phyloP scores from a whole-genome alignment of 30 jellyfish, hydroid and myxozoan species.

The Aurelia aurita region DNA sequence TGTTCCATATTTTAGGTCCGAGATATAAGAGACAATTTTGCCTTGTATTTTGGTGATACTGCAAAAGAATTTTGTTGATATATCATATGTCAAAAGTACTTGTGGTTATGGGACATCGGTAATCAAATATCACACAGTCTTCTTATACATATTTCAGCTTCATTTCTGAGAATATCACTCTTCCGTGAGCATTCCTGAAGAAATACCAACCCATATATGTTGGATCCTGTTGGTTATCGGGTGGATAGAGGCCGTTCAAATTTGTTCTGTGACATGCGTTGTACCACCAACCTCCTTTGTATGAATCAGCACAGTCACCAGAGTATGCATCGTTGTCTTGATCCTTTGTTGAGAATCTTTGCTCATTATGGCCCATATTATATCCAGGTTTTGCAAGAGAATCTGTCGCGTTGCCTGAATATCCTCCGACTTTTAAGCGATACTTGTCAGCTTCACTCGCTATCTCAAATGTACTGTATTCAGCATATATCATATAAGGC shows the following conservation, averaged over 20 bases:
- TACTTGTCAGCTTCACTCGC: constrained; percentile 42
- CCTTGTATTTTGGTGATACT: too few relatives aligned
- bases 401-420: constrained; percentile 39
- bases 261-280: constrained; percentile 10
- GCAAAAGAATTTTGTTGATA: too few relatives aligned
- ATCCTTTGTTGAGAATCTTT: constrained; percentile 28
- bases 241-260: constrained; percentile 34
- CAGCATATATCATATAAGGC: constrained; percentile 18
- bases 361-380: background rate
- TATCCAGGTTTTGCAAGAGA: too few relatives aligned
- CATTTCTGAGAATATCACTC: constrained; percentile 29
- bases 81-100: too few relatives aligned
- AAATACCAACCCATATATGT: constrained; percentile 1
- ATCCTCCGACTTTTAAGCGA: constrained; percentile 19
- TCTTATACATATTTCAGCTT: constrained; percentile 1
- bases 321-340: background rate
- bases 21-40: too few relatives aligned
- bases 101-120: too few relatives aligned
- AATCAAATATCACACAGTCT: too few relatives aligned
- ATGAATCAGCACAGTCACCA: constrained; percentile 17
- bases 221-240: background rate
- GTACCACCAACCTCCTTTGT: constrained; percentile 61
- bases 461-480: constrained; percentile 17
- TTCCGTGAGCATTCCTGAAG: background rate
- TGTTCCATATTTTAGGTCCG: too few relatives aligned